phyloP scores from a whole-genome alignment of 2,113 vertebrate genomes.

The Eulemur rufifrons region DNA sequence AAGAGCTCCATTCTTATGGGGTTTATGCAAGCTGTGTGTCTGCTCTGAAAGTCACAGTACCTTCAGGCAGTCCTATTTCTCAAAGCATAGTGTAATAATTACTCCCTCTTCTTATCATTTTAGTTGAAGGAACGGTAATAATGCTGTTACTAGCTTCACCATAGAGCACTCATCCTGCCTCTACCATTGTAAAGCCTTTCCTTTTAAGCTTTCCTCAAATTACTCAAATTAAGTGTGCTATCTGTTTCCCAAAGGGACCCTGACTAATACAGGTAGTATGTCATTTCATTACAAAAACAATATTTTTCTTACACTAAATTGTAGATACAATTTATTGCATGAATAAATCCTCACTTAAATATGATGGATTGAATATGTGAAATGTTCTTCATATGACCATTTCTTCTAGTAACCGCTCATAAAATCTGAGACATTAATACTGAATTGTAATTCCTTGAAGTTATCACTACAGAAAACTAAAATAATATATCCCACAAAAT shows the following conservation, averaged over 20 bases:
- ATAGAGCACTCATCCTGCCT: background rate
- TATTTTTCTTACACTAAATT: background rate
- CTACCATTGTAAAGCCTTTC: background rate
- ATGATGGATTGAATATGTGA: background rate
- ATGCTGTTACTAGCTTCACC: background rate
- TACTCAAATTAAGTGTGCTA: background rate
- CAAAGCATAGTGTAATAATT: background rate
- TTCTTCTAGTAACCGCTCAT: background rate
- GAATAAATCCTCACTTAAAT: background rate
- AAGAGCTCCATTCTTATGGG: background rate
- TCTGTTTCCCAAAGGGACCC: background rate
- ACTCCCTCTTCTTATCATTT: background rate
- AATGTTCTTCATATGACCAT: background rate
- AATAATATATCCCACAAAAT: background rate
- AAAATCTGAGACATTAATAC: background rate
- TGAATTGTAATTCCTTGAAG: background rate
- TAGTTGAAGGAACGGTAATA: background rate
- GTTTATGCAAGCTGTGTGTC: background rate
- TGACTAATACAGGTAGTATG: background rate
- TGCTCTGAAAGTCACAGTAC: background rate
- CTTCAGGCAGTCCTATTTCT: background rate
- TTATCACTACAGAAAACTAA: background rate
- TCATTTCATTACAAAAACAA: background rate
- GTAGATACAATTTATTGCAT: background rate
- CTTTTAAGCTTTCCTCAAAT: background rate